These are phyloP conservation scores for Pseudomugil gertrudae DNA, from an alignment of 2,797 vertebrate genomes.

Conservation along the genomic window DNA sequence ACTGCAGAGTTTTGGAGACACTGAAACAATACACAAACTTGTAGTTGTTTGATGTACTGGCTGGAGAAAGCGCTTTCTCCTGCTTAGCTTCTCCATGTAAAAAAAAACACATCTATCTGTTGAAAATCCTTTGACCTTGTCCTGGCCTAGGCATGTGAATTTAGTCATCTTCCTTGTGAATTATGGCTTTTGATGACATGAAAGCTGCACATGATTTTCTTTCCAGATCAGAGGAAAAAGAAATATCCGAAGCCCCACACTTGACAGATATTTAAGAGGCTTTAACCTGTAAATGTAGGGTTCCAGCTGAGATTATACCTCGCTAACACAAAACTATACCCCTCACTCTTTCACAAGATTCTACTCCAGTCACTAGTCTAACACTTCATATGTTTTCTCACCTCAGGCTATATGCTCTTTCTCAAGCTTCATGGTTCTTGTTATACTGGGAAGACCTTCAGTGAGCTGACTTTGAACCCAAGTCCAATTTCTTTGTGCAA, in stretches of 20 bases:
- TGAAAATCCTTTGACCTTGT: constrained; percentile 36
- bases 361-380: constrained; percentile 24
- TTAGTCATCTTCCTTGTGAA: constrained; percentile 32
- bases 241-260: constrained; percentile 34
- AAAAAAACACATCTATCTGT: constrained; percentile 16
- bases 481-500: constrained; percentile 71
- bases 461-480: constrained; percentile 66
- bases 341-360: constrained; percentile 23
- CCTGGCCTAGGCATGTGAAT: constrained; percentile 25
- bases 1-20: constrained; percentile 23
- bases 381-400: constrained; percentile 50
- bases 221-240: constrained; percentile 59
- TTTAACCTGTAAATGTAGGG: constrained; percentile 45
- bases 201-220: constrained; percentile 51
- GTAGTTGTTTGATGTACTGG: constrained; percentile 7
- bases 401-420: constrained; percentile 47
- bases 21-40: constrained; percentile 3
- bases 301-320: constrained; percentile 53
- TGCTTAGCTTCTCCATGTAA: not conserved
- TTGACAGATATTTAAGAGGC: constrained; percentile 26
- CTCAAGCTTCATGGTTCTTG: constrained; percentile 51
- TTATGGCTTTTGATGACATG: constrained; percentile 33
- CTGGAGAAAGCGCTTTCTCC: too few species aligned
- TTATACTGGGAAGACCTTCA: constrained; percentile 69
- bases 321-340: constrained; percentile 16